Evolutionary conservation across 2,113 vertebrate genomes (phyloP).

Genomic region (Asarcornis scutulata): DNA sequence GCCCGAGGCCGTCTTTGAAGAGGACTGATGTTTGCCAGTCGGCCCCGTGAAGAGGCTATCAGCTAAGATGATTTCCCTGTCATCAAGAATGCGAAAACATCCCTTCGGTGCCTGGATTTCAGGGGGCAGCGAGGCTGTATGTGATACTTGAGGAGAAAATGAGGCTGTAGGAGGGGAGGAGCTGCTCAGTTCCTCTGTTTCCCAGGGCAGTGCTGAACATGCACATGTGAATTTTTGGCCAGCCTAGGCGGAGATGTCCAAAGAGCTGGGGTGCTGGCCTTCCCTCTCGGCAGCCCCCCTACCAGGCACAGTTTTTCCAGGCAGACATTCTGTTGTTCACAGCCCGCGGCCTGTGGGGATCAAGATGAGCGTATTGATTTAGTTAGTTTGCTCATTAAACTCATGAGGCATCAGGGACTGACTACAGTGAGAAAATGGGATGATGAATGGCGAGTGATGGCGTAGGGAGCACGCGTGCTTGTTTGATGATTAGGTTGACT

Average conservation of each 20-base stretch:
- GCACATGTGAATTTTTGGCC: not conserved
- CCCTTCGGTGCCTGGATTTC: not conserved
- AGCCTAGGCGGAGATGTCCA: not conserved
- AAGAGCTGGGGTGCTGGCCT: not conserved
- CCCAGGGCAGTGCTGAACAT: not conserved
- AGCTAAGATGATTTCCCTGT: not conserved
- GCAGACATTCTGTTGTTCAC: not conserved
- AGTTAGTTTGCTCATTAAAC: slow-evolving; percentile 47
- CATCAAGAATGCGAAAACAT: not conserved
- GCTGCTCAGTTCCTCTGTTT: not conserved
- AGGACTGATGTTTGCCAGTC: not conserved
- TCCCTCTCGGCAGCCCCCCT: not conserved
- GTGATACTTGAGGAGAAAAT: not conserved
- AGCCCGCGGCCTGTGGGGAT: slow-evolving; percentile 33
- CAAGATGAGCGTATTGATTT: slow-evolving; percentile 49
- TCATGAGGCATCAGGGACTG: slow-evolving; percentile 34
- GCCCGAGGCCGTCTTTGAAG: not conserved
- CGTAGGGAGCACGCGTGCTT: not conserved
- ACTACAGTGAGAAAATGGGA: not conserved
- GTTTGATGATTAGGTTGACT: not conserved
- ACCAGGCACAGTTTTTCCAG: not conserved
- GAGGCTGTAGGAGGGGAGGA: not conserved
- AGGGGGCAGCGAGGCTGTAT: not conserved
- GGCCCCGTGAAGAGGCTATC: not conserved
- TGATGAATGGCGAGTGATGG: slow-evolving; percentile 8